Percentiles rank a stretch among this genome's conserved stretches.
These are phyloP conservation scores for Papilio dardanus DNA, from an alignment of 1,140 invertebrate genomes.

Conservation along the genomic window DNA sequence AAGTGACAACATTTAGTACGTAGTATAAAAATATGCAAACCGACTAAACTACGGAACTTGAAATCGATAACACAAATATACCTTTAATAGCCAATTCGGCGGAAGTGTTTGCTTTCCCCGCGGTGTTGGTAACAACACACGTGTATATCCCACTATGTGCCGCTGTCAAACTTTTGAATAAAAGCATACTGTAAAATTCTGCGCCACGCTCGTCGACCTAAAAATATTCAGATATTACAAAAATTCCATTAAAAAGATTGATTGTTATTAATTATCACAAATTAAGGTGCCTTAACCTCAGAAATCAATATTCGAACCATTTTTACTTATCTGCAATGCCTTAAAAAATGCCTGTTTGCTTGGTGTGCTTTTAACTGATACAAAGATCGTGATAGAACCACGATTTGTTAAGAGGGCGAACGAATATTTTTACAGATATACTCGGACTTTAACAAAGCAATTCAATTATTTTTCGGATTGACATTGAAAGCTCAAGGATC, in stretches of 20 bases:
- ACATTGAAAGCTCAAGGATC: neutral
- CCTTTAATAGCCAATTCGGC: conserved; percentile 92
- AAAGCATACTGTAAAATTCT: conserved; percentile 90
- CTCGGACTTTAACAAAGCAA: no score
- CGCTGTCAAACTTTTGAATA: conserved; percentile 89
- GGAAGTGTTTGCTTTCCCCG: conserved; percentile 92
- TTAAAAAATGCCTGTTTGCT: no score
- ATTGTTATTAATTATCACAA: neutral
- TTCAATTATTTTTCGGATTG: no score
- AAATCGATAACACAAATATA: conserved; percentile 64
- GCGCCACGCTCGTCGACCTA: conserved; percentile 89
- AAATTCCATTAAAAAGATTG: neutral
- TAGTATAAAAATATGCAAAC: neutral
- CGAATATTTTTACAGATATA: no score
- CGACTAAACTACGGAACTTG: conserved; percentile 8
- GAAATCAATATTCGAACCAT: neutral
- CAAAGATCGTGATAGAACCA: no score
- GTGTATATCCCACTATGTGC: conserved; percentile 93
- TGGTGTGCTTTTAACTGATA: no score
- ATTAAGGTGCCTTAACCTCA: neutral
- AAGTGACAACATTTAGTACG: neutral
- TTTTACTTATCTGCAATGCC: no score
- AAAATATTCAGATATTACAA: neutral
- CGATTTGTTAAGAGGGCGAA: no score
- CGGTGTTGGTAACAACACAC: conserved; percentile 92